Base-by-base conservation (phyloP, 2,888 invertebrate species). In the Sphaerophoria rueppellii region DNA sequence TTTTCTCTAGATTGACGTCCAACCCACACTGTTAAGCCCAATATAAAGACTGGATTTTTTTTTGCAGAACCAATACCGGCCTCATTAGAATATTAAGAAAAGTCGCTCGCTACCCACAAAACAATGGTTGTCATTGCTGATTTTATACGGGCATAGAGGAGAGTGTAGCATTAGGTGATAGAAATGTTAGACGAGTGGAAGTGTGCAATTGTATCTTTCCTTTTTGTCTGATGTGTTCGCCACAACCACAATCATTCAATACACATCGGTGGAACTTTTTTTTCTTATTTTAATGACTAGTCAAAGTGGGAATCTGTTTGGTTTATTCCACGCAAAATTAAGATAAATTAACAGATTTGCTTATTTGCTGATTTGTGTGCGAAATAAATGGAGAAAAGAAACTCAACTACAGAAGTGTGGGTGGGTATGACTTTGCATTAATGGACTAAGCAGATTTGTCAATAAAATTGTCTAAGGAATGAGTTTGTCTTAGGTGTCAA, bases 191-290 rank as follows among this genome's bases (percentile, higher is more conserved):
- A 37, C 16, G 9, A 48, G 11, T 55, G 34, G 50, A 48, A 69
- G 48, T 63, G 16, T 80, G 69, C 74, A 80, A 74, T 69, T 46
- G 24, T 72, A 34, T 63, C 6, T 7, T 12, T 55, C n/a, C n/a
- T 11, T 57, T 54, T 50, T 43, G 35, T 58, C 50, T 43, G 43
- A 4, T 43, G 43, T 43, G 24, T 65, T 75, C 9, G 46, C 75
- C 57, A n/a, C 70, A 71, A 71, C 71, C 58, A 14, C 78, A 67
- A 46, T 67, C 9, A 54, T 67, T 81, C 65, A 54, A 60, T 73
- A 43, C 12, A 43, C 11, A 0, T 9, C 43, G 43, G 37, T 40
- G 6, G 48, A 48, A 34, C 65, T 71, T 12, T 76, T 24, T 24
- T 24, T 24, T 72, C 40, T 54, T 43, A 48, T 78, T 65, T 61